Conservation (phyloP, 2,888 invertebrate genomes). For the Drosophila mimetica region DNA sequence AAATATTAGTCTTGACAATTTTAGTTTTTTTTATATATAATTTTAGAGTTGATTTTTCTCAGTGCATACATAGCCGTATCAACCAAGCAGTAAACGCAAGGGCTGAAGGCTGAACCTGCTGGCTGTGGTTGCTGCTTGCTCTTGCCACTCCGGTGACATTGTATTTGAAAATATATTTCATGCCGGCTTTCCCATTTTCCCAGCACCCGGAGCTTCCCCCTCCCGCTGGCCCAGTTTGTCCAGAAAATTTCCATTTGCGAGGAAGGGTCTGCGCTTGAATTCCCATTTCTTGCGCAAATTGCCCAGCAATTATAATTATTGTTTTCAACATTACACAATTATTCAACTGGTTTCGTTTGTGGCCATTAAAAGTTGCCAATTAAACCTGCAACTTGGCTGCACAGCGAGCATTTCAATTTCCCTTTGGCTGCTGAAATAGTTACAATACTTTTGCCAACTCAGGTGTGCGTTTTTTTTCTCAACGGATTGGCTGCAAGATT, state of each 20-base stretch:
- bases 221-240: neutral
- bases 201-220: neutral
- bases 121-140: constrained; percentile 23
- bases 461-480: neutral
- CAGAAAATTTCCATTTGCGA: constrained; percentile 24
- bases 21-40: no score
- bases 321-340: constrained; percentile 38
- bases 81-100: constrained; percentile 27
- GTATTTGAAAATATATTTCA: constrained; percentile 44
- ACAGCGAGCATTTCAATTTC: constrained; percentile 62
- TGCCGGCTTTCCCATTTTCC: constrained; percentile 13
- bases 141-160: constrained; percentile 36
- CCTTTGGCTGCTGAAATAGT: constrained; percentile 14
- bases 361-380: constrained; percentile 20
- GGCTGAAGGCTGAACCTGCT: constrained; percentile 13
- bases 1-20: no score
- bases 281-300: constrained; percentile 27
- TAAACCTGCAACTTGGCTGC: constrained; percentile 29
- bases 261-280: constrained; percentile 25
- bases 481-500: neutral
- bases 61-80: constrained; percentile 8
- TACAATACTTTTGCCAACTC: neutral
- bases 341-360: constrained; percentile 32
- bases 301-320: constrained; percentile 43
- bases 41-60: no score